Base-by-base conservation (phyloP, 2,113 vertebrate species). In the Dendropsophus ebraccatus region DNA sequence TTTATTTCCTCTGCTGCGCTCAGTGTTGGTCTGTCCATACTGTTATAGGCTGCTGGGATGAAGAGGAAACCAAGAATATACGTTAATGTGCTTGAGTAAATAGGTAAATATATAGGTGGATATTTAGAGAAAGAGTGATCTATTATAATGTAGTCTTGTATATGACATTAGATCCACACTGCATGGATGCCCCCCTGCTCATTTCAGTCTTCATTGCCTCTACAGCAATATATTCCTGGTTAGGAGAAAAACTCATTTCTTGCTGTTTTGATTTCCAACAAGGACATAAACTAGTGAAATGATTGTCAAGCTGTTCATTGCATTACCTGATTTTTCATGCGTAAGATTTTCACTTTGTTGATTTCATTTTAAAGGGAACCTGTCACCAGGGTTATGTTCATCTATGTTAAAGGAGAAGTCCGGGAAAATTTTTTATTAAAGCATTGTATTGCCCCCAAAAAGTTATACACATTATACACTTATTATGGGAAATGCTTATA, bases 241-340 rank as follows among this genome's bases (percentile, higher is more conserved):
- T 69, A 69, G 65, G 30, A 69, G 30, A 35, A 35, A 69, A 69
- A 35, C 65, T 17, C 17, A 69, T 35, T 69, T 69, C 65, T 69
- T 69, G 16, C 30, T 17, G 17, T 35, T 35, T 19, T 69, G 17
- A 69, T 30, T 69, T 69, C 35, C 19, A 6, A 19, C 5, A 69
- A 35, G 65, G 65, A 17, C 32, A 69, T 35, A 69, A 32, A 21
- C 65, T 30, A 35, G 30, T 69, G 65, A 35, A 35, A 17, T 69
- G 16, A 69, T 69, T 69, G 65, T 69, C 65, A 69, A 69, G 30
- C 65, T 35, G 14, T 62, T 28, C n/a, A 13, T 69, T 69, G 30
- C 30, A 35, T 69, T 35, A 19, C 35, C 35, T 13, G 30, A 69
- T 35, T 69, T 69, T 69, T 69, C 65, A 69, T 16, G 14, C 19